Conservation (phyloP, 2,113 vertebrate genomes). For the Tragulus kanchil region DNA sequence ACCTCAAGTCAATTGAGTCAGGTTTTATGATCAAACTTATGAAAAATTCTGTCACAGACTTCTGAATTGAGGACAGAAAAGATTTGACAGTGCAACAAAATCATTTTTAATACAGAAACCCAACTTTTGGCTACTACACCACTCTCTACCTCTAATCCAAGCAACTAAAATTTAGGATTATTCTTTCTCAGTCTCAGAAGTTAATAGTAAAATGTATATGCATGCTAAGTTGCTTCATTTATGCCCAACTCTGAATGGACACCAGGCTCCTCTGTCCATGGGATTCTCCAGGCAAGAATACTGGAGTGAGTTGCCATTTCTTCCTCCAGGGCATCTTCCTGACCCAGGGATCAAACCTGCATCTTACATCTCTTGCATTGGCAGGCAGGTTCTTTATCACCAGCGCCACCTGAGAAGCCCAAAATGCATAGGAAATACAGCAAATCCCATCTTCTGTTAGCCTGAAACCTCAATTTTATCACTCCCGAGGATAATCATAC, state of each 20-base stretch:
- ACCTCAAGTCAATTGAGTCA: neutral
- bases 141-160: neutral
- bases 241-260: neutral
- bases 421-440: neutral
- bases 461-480: constrained; percentile 33
- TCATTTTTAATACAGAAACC: neutral
- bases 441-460: neutral
- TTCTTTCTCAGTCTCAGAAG: neutral
- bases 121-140: constrained; percentile 4
- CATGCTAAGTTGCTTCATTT: neutral
- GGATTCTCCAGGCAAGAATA: neutral
- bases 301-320: neutral
- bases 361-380: neutral
- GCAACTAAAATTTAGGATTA: neutral
- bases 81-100: neutral
- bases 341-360: neutral
- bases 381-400: neutral
- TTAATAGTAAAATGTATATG: neutral
- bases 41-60: neutral
- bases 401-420: neutral
- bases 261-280: neutral
- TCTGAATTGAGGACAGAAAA: neutral
- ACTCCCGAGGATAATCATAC: neutral
- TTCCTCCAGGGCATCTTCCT: neutral
- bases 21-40: neutral